These are phyloP conservation scores for Oenanthe oenanthe DNA, from an alignment of 2,113 vertebrate genomes.

Conservation along the genomic window DNA sequence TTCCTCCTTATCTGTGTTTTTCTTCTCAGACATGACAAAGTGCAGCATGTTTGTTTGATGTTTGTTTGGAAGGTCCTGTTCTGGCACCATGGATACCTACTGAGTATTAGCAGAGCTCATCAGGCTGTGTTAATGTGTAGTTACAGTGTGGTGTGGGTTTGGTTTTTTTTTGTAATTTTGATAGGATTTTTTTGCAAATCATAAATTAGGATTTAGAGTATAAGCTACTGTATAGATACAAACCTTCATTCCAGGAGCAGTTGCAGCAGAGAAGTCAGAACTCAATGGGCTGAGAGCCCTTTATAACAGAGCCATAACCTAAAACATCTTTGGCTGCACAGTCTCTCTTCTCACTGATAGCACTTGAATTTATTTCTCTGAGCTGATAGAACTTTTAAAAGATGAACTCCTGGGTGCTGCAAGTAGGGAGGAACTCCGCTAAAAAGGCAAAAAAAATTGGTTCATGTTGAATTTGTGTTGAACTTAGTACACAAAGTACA, in stretches of 20 bases:
- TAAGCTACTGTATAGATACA: background rate
- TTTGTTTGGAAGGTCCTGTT: background rate
- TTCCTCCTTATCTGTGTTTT: background rate
- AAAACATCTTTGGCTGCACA: background rate
- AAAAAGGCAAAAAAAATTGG: background rate
- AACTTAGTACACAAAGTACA: background rate
- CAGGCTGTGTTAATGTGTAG: fast-evolving
- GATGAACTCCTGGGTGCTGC: background rate
- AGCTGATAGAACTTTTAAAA: background rate
- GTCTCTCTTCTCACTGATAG: background rate
- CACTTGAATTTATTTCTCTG: background rate
- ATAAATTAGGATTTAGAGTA: background rate
- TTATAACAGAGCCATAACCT: background rate
- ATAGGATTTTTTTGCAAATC: background rate
- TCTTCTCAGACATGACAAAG: background rate
- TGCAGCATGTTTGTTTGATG: fast-evolving
- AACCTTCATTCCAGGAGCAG: background rate
- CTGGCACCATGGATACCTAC: background rate
- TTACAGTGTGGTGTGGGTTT: background rate
- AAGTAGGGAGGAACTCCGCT: background rate
- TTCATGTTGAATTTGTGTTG: background rate
- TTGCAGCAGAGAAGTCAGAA: background rate
- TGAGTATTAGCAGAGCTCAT: background rate
- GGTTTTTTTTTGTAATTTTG: background rate
- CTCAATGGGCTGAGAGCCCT: background rate